A percentile compares a stretch with the other conserved stretches of the same genome.
These are phyloP conservation scores for Gymnocephalus cernua DNA, from an alignment of 2,113 vertebrate genomes.

Conservation along the genomic window DNA sequence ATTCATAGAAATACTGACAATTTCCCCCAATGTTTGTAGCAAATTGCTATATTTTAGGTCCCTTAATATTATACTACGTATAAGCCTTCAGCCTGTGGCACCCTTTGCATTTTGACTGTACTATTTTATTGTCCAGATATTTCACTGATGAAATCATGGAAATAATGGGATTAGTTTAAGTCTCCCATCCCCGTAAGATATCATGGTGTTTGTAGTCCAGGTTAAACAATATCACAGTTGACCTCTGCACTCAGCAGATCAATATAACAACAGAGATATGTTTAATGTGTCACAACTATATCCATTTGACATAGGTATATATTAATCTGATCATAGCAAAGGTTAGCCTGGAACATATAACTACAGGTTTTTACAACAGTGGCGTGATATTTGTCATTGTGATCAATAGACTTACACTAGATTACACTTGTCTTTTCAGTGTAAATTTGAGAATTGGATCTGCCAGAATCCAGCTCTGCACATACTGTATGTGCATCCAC, in stretches of 20 bases:
- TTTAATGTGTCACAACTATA: slow-evolving; percentile 39
- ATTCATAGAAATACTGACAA: slow-evolving; percentile 61
- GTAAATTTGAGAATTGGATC: slow-evolving; percentile 1
- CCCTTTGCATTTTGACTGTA: slow-evolving; percentile 61
- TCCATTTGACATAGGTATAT: slow-evolving; percentile 5
- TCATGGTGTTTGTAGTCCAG: slow-evolving; percentile 25
- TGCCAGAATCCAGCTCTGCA: neutral
- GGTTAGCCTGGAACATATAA: slow-evolving; percentile 17
- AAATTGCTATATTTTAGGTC: slow-evolving; percentile 81
- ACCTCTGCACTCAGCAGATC: slow-evolving; percentile 12
- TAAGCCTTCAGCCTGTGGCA: slow-evolving; percentile 76
- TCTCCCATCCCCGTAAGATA: neutral
- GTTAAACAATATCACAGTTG: slow-evolving; percentile 5
- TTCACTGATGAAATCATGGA: slow-evolving; percentile 45
- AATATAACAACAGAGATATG: slow-evolving; percentile 12
- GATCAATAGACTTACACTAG: slow-evolving; percentile 18
- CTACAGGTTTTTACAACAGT: slow-evolving; percentile 12
- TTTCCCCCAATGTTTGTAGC: slow-evolving; percentile 78
- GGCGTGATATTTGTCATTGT: slow-evolving; percentile 6
- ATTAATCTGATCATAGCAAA: slow-evolving; percentile 4
- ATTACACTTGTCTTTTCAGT: slow-evolving; percentile 73
- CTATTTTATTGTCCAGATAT: slow-evolving; percentile 47
- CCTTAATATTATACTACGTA: slow-evolving; percentile 78
- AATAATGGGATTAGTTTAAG: slow-evolving; percentile 23
- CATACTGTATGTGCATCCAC: neutral